These are phyloP conservation scores for Xylophagus ater DNA, from an alignment of 2,888 invertebrate species.

Conservation along the genomic window DNA sequence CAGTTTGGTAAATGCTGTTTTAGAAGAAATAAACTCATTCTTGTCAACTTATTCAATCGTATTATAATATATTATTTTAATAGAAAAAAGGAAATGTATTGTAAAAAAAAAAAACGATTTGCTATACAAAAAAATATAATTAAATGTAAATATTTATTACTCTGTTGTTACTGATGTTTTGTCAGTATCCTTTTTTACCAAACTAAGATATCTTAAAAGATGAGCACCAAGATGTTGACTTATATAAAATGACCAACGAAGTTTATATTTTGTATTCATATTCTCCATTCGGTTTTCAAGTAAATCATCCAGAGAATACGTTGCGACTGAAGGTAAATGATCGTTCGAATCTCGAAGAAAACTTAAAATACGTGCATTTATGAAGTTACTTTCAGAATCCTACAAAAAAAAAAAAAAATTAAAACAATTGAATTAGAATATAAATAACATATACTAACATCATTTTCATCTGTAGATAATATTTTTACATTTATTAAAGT, in stretches of 20 bases:
- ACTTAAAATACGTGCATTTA: slow-evolving; percentile 31
- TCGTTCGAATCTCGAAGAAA: slow-evolving; percentile 25
- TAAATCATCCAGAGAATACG: slow-evolving; percentile 27
- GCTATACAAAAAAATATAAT: no score
- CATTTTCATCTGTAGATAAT: slow-evolving; percentile 23
- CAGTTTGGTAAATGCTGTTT: no score
- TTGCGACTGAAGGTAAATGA: slow-evolving; percentile 19
- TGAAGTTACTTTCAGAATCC: slow-evolving; percentile 22
- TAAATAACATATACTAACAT: slow-evolving; percentile 14
- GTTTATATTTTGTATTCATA: slow-evolving; percentile 5
- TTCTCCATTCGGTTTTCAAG: slow-evolving; percentile 20
- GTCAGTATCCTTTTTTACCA: no score
- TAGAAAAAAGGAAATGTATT: no score
- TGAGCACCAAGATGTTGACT: slow-evolving; percentile 31
- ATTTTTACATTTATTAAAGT: slow-evolving; percentile 26
- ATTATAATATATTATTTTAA: no score
- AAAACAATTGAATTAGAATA: neutral
- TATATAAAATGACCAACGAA: slow-evolving; percentile 31
- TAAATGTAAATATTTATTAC: no score
- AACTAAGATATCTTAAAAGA: slow-evolving; percentile 31
- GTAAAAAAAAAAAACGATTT: no score
- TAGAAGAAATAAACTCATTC: no score
- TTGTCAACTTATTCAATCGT: no score
- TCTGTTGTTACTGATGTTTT: no score
- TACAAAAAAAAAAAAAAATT: slow-evolving; percentile 9